phyloP scores from a whole-genome alignment of 2,797 vertebrate genomes.

The Neomorphus geoffroyi region DNA sequence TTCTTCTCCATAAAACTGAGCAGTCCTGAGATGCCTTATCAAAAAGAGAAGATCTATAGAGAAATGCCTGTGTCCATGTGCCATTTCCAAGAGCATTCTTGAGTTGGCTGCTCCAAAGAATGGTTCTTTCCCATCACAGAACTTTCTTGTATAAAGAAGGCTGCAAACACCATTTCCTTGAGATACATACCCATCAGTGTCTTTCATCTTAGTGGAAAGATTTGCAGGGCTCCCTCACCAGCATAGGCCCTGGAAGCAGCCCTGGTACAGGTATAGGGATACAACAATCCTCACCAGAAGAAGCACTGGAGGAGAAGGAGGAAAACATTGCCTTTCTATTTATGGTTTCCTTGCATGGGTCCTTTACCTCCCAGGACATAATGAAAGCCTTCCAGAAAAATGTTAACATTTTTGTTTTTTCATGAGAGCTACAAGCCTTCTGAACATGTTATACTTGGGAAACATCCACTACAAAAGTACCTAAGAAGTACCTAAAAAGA shows the following conservation, averaged over 20 bases:
- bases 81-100: not conserved
- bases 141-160: not conserved
- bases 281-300: not conserved
- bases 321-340: not conserved
- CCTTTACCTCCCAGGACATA: not conserved
- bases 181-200: not conserved
- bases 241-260: not conserved
- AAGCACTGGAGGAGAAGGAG: not conserved
- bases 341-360: not conserved
- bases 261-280: not conserved
- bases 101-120: not conserved
- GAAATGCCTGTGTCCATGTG: not conserved
- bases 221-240: not conserved
- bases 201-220: not conserved
- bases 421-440: not conserved
- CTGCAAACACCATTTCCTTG: not conserved
- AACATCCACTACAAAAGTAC: not conserved
- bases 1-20: not conserved
- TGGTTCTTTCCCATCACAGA: not conserved
- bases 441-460: not conserved
- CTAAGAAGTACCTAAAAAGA: not conserved
- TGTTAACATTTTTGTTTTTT: not conserved
- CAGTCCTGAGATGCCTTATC: not conserved
- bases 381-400: not conserved
- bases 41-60: not conserved